Conservation (phyloP, 2,888 invertebrate genomes). For the Ectemnius cavifrons region DNA sequence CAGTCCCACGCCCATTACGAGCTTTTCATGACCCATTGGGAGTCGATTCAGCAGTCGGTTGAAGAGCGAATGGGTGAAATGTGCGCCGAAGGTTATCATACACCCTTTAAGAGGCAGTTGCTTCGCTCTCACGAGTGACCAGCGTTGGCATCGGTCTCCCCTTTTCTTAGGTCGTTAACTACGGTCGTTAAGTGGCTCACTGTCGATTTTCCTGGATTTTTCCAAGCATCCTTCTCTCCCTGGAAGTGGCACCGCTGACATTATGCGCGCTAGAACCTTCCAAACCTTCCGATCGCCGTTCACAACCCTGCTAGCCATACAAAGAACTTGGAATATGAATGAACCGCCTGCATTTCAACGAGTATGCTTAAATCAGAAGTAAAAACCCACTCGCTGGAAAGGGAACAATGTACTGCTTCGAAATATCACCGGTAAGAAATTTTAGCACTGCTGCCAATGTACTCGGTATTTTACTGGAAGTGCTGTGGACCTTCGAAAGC, state of each 20-base stretch:
- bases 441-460: no score
- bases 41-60: slow-evolving; percentile 27
- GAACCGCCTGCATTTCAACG: slow-evolving; percentile 32
- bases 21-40: slow-evolving; percentile 51
- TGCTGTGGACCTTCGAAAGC: slow-evolving; percentile 1
- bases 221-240: slow-evolving; percentile 29
- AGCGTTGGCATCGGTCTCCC: slow-evolving; percentile 29
- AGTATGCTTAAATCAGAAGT: slow-evolving; percentile 25
- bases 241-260: slow-evolving; percentile 25
- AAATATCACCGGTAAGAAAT: not conserved
- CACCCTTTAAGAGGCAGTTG: slow-evolving; percentile 47
- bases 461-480: not conserved
- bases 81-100: slow-evolving; percentile 11
- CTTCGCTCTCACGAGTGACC: slow-evolving; percentile 41
- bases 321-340: slow-evolving; percentile 48
- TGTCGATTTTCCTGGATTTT: slow-evolving; percentile 39
- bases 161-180: slow-evolving; percentile 55
- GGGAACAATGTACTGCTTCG: not conserved
- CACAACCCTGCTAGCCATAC: slow-evolving; percentile 43
- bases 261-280: slow-evolving; percentile 54
- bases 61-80: slow-evolving; percentile 35
- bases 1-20: slow-evolving; percentile 8
- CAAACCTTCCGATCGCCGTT: slow-evolving; percentile 31
- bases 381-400: not conserved
- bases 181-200: slow-evolving; percentile 48